Evolutionary conservation across 1,140 invertebrate species (phyloP), one percentile per base, ranked within the genome.

Genomic region (Antheraea mylitta): DNA sequence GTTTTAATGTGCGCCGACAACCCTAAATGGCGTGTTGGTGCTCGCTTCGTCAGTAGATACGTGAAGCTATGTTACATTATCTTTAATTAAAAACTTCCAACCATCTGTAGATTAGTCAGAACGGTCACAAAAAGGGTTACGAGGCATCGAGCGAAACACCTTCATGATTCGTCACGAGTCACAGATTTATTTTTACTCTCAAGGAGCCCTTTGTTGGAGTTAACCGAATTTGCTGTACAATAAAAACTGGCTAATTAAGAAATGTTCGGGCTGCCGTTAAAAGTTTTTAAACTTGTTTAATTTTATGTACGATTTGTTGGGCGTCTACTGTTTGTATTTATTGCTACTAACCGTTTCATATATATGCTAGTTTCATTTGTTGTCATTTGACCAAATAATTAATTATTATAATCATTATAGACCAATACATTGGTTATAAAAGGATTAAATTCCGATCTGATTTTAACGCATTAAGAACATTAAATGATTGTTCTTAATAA

Each of bases 211-310:
- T 90, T 91, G 87, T 91, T 85, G 72, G 75, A 83, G 82, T 84
- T 90, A 89, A 90, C 87, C 85, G 87, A 91, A 90, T 90, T 91
- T 90, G 89, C 86, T 83, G 83, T 82, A 76, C 81, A 83, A 87
- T 90, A 91, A 91, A 90, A 90, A 87, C 76, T 79, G 78, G 80
- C 86, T 90, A 91, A 91, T 91, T 90, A 91, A 88, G 86, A 89
- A 90, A 91, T 90, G 85, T 87, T 84, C 79, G 82, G 78, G 73
- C 78, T 77, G 85, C 81, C 80, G 80, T 87, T 85, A 82, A 83
- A 83, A 81, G 77, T 79, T 82, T 84, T 82, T 81, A 76, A 76
- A 82, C 73, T 80, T 78, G 70, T 70, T 78, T 68, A 71, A 53
- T 71, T 69, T 78, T 75, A 75, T 6, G 45, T 53, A 66, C 65